Percentiles rank a stretch among this genome's conserved stretches.
Evolutionary conservation across 2,888 invertebrate species (phyloP).

Genomic region (Ophonus ardosiacus): DNA sequence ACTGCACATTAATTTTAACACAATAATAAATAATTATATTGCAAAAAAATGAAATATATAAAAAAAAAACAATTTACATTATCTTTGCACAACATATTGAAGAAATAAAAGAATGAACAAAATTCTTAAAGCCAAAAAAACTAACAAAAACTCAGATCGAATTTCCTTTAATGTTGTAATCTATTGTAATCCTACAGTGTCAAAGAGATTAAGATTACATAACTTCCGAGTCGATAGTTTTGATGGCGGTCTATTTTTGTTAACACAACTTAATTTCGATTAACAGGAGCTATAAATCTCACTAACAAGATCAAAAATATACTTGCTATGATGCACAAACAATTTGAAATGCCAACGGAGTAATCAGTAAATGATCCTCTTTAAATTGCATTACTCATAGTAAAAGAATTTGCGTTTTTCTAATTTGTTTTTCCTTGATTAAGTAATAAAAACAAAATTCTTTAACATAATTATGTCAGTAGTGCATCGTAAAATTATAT

Average conservation of each 20-base stretch:
- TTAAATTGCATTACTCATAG: background rate
- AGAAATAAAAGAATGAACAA: background rate
- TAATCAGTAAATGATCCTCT: background rate
- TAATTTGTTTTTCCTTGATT: background rate
- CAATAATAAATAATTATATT: no score
- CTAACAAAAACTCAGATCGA: background rate
- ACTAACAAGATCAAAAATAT: conserved; percentile 26
- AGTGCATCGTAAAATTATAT: background rate
- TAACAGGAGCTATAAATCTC: conserved; percentile 26
- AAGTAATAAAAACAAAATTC: background rate
- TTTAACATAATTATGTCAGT: background rate
- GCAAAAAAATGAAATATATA: no score
- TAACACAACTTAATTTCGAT: conserved; percentile 10
- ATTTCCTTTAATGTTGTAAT: conserved; percentile 27
- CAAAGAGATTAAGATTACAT: conserved; percentile 17
- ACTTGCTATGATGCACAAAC: background rate
- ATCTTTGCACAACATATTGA: no score
- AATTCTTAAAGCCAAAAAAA: background rate
- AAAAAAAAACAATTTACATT: no score
- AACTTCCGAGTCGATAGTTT: conserved; percentile 34
- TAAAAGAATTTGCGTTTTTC: background rate
- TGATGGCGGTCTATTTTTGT: conserved; percentile 35
- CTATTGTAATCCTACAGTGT: conserved; percentile 27
- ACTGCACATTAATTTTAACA: no score
- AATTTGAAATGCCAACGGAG: conserved; percentile 16